These are phyloP conservation scores for Orchestes rusci DNA, from an alignment of 2,888 invertebrate species.

Conservation along the genomic window DNA sequence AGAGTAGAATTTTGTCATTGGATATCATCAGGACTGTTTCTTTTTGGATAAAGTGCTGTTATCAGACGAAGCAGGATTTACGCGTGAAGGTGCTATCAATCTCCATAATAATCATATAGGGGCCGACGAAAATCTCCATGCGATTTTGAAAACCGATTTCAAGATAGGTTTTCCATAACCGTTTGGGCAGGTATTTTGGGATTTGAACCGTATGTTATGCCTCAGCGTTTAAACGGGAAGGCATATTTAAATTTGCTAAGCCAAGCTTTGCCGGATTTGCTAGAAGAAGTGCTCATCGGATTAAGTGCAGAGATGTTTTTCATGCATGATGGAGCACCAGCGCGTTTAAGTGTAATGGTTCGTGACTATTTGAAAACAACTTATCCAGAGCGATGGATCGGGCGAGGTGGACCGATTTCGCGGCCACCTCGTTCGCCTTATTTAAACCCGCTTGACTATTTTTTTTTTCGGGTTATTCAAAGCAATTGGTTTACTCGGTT, in stretches of 20 bases:
- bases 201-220: constrained; percentile 8
- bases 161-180: constrained; percentile 5
- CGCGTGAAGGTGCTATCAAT: not conserved
- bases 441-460: constrained; percentile 6
- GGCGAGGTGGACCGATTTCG: constrained; percentile 1
- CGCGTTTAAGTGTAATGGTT: not conserved
- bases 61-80: not conserved
- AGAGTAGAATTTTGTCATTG: not conserved
- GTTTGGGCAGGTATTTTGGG: constrained; percentile 5
- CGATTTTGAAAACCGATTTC: not conserved
- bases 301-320: constrained; percentile 7
- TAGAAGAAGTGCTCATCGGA: constrained; percentile 2
- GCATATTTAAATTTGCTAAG: constrained; percentile 5
- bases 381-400: constrained; percentile 1
- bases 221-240: constrained; percentile 8
- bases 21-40: too few relatives aligned
- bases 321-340: constrained; percentile 3
- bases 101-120: not conserved
- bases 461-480: not conserved
- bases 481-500: constrained; percentile 3
- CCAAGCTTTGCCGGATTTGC: constrained; percentile 8
- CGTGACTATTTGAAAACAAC: not conserved
- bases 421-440: constrained; percentile 5
- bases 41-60: not conserved
- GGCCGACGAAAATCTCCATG: not conserved